Evolutionary conservation across 2,113 vertebrate species (phyloP).

Genomic region (Callaeas wilsoni): DNA sequence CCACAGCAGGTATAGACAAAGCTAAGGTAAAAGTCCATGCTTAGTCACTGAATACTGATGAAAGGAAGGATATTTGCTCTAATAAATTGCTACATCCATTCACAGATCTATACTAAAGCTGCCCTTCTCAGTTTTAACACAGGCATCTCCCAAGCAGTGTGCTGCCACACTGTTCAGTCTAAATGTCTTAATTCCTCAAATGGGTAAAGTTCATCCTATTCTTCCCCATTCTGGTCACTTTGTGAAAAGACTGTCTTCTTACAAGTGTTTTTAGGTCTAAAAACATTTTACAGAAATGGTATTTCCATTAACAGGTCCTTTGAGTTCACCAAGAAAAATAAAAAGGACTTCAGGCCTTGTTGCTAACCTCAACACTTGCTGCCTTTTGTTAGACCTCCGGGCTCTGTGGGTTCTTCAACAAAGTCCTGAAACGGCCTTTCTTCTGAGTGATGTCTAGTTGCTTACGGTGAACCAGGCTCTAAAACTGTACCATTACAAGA

Average conservation of each 20-base stretch:
- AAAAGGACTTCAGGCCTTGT: neutral
- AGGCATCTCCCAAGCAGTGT: neutral
- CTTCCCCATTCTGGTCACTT: neutral
- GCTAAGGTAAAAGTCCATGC: neutral
- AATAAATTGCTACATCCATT: neutral
- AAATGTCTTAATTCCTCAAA: neutral
- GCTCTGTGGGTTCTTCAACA: neutral
- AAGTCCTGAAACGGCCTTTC: slow-evolving; percentile 36
- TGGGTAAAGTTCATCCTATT: neutral
- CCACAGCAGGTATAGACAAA: neutral
- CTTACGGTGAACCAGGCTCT: neutral
- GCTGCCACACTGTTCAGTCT: neutral
- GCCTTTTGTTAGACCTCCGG: neutral
- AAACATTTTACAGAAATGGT: neutral
- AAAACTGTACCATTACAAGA: slow-evolving; percentile 8
- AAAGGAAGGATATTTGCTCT: neutral
- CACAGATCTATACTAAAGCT: neutral
- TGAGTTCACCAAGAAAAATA: neutral
- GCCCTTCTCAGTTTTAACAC: neutral
- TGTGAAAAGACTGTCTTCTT: neutral
- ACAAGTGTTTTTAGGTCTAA: neutral
- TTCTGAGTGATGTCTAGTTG: neutral
- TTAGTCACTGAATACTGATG: neutral
- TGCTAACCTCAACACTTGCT: neutral
- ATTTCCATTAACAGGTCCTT: neutral